phyloP scores from a whole-genome alignment of 2,113 vertebrate genomes.

The Todiramphus saurophagus region DNA sequence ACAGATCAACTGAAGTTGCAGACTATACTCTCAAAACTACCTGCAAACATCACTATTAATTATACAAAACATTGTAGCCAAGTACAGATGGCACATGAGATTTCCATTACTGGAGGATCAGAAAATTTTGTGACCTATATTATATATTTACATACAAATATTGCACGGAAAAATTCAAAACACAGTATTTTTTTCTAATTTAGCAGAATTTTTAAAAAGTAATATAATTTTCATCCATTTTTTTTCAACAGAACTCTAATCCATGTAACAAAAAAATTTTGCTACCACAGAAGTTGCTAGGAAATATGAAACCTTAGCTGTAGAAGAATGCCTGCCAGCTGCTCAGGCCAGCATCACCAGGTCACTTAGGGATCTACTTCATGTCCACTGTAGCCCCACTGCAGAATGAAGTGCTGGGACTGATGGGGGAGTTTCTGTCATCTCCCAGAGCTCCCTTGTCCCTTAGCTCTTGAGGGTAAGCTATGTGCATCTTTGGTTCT shows the following conservation, averaged over 20 bases:
- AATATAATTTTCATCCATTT: not conserved
- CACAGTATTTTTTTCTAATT: not conserved
- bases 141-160: not conserved
- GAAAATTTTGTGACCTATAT: not conserved
- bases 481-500: not conserved
- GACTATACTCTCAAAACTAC: not conserved
- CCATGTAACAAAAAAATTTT: not conserved
- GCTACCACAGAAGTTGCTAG: not conserved
- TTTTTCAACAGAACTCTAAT: not conserved
- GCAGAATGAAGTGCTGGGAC: not conserved
- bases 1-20: not conserved
- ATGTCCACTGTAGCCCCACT: not conserved
- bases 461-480: not conserved
- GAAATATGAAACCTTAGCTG: not conserved
- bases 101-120: not conserved
- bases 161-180: not conserved
- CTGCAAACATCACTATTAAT: not conserved
- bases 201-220: not conserved
- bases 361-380: not conserved
- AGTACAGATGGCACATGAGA: not conserved
- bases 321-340: not conserved
- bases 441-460: not conserved
- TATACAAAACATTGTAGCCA: not conserved
- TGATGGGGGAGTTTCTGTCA: not conserved
- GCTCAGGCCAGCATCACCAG: not conserved